phyloP scores from a whole-genome alignment of 2,888 invertebrate species.

The Seladonia tumulorum region DNA sequence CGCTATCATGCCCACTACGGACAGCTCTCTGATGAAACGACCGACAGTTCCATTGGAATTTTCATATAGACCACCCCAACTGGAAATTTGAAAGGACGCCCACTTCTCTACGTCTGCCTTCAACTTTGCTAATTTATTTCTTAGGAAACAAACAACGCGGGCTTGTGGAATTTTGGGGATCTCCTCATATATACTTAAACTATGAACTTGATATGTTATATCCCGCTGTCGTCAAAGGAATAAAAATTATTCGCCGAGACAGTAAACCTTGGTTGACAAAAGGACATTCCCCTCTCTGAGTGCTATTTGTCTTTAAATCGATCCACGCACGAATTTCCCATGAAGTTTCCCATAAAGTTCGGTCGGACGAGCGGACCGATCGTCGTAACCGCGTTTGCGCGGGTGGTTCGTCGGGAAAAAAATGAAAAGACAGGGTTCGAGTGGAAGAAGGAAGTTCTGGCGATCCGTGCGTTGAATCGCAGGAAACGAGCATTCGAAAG shows the following conservation, averaged over 20 bases:
- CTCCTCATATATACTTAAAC: background rate
- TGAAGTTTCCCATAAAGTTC: background rate
- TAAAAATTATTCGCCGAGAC: background rate
- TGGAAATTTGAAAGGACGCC: background rate
- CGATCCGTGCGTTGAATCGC: slow-evolving; percentile 12
- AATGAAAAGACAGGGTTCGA: background rate
- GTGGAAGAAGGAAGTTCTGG: slow-evolving; percentile 28
- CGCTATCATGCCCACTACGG: background rate
- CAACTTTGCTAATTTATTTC: background rate
- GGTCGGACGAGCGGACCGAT: background rate
- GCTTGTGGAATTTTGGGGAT: background rate
- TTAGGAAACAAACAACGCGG: background rate
- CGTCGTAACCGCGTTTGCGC: background rate
- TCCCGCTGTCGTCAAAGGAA: background rate
- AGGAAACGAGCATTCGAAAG: slow-evolving; percentile 34
- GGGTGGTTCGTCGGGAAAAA: background rate
- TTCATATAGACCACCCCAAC: background rate
- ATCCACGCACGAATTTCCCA: background rate
- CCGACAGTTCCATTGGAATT: background rate
- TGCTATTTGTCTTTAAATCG: background rate
- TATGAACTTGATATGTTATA: background rate
- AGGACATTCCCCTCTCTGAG: background rate
- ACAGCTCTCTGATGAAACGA: background rate
- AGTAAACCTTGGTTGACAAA: background rate
- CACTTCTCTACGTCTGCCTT: background rate